These are phyloP conservation scores for Sinelater perroti DNA, from an alignment of 2,888 invertebrate genomes.

Conservation along the genomic window DNA sequence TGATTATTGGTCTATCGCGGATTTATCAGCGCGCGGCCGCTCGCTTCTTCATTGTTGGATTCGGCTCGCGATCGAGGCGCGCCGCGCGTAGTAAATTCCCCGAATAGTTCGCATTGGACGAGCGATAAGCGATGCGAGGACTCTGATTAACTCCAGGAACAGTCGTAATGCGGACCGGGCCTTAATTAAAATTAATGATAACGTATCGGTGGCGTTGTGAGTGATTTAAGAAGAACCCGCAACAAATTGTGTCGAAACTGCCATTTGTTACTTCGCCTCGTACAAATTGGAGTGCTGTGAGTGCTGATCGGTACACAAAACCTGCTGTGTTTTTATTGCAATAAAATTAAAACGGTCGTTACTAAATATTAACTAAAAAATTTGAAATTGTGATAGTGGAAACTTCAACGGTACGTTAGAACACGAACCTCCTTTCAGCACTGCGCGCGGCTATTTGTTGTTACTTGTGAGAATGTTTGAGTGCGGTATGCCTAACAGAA, in stretches of 20 bases:
- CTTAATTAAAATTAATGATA: conserved; percentile 21
- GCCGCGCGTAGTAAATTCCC: not conserved
- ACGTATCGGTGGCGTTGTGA: conserved; percentile 15
- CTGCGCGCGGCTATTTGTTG: too few species aligned
- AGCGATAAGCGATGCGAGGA: not conserved
- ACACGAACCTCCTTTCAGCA: not conserved
- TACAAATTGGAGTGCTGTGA: conserved; percentile 8
- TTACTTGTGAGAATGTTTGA: too few species aligned
- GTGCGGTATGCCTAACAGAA: too few species aligned
- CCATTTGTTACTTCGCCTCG: conserved; percentile 10
- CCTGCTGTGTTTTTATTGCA: conserved; percentile 1
- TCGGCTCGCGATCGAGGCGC: not conserved
- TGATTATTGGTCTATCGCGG: conserved; percentile 3
- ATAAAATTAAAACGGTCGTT: conserved; percentile 9
- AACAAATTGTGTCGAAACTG: conserved; percentile 15
- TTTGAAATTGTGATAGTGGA: not conserved
- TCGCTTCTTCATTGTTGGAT: not conserved
- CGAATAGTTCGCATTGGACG: not conserved
- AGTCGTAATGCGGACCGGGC: not conserved
- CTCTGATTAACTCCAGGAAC: conserved; percentile 8
- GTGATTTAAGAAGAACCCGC: conserved; percentile 11
- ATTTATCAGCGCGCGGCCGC: not conserved
- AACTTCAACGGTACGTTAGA: not conserved
- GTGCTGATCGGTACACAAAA: not conserved
- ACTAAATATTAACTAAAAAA: not conserved